Evolutionary conservation across 1,140 invertebrate species (phyloP).

Genomic region (Calephelis nemesis): DNA sequence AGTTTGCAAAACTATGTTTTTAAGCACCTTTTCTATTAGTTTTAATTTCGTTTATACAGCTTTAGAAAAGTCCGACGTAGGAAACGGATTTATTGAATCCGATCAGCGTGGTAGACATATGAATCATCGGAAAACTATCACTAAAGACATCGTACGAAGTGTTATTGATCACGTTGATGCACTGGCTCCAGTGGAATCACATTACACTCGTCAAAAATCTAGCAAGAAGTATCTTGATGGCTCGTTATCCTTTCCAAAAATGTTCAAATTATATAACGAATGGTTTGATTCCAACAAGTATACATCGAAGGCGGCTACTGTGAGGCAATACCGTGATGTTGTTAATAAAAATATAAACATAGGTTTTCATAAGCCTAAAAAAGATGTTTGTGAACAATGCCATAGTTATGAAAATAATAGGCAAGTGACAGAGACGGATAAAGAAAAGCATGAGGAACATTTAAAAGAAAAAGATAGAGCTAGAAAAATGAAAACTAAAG

Average conservation of each 20-base stretch:
- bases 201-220: constrained; percentile 36
- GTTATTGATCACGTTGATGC: constrained; percentile 28
- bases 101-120: constrained; percentile 40
- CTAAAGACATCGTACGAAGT: constrained; percentile 25
- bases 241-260: constrained; percentile 33
- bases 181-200: constrained; percentile 36
- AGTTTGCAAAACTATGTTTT: constrained; percentile 51
- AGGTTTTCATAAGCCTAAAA: constrained; percentile 50
- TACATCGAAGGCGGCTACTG: constrained; percentile 25
- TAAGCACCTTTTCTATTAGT: constrained; percentile 43
- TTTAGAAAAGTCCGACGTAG: constrained; percentile 34
- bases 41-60: constrained; percentile 21
- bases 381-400: constrained; percentile 52
- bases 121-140: constrained; percentile 29
- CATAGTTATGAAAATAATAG: constrained; percentile 35
- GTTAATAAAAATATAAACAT: constrained; percentile 48
- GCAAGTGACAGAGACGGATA: not conserved
- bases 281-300: constrained; percentile 34
- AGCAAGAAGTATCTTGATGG: constrained; percentile 38
- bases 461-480: constrained; percentile 2
- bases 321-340: constrained; percentile 42
- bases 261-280: constrained; percentile 40
- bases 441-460: not conserved
- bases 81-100: constrained; percentile 24
- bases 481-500: too few relatives aligned